Conservation (phyloP, 2,797 vertebrate species). For the Martes flavigula region DNA sequence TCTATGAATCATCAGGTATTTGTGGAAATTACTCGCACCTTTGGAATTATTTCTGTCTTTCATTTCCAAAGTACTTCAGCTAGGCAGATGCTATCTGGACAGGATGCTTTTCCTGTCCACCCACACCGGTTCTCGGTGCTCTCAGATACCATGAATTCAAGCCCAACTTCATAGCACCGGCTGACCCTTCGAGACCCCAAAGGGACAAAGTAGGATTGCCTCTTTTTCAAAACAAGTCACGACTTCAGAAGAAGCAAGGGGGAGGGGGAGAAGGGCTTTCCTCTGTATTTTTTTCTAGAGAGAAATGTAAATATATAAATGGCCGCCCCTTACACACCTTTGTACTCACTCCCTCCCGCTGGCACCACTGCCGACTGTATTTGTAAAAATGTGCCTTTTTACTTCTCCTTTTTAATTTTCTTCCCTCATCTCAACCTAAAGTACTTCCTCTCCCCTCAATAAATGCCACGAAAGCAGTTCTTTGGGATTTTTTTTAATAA, state of each 20-base stretch:
- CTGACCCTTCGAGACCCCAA: not conserved
- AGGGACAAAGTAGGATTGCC: not conserved
- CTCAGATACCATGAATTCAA: not conserved
- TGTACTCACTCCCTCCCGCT: not conserved
- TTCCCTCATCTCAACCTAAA: not conserved
- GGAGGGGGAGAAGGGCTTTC: not conserved
- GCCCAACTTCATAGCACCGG: not conserved
- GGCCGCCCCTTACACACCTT: not conserved
- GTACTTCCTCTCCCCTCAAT: not conserved
- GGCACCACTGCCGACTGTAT: not conserved
- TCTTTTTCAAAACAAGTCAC: not conserved
- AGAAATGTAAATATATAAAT: not conserved
- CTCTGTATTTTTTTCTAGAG: not conserved
- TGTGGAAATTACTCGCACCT: not conserved
- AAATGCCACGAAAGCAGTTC: not conserved
- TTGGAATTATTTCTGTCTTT: not conserved
- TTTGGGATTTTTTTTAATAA: not conserved
- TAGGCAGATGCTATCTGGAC: not conserved
- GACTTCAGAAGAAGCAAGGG: not conserved
- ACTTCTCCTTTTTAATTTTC: not conserved
- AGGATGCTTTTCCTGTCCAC: not conserved
- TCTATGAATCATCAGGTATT: too few species aligned
- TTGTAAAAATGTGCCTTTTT: not conserved
- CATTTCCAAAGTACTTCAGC: not conserved
- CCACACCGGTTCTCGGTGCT: not conserved